Percentiles rank a stretch among this genome's conserved stretches.
Evolutionary conservation across 1,140 invertebrate genomes (phyloP).

Genomic region (Galleria mellonella): DNA sequence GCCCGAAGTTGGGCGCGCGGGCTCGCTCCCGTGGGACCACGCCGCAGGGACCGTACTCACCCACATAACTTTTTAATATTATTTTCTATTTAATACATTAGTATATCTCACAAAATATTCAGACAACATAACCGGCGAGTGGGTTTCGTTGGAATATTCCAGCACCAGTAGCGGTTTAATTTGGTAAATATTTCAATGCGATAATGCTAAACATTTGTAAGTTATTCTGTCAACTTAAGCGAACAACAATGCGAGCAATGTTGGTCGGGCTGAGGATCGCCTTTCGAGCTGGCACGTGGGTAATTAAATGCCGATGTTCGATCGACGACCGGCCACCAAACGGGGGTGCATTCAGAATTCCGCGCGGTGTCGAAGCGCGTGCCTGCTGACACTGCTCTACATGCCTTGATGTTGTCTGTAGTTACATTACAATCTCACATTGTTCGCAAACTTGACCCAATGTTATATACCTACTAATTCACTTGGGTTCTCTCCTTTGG

Average conservation of each 20-base stretch:
- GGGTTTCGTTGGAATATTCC: background rate
- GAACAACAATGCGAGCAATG: constrained; percentile 53
- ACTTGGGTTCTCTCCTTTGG: background rate
- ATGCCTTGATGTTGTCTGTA: background rate
- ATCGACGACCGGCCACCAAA: constrained; percentile 17
- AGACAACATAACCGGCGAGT: background rate
- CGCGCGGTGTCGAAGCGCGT: constrained; percentile 35
- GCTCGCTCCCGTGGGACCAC: constrained; percentile 51
- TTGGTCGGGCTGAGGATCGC: constrained; percentile 36
- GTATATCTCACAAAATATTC: background rate
- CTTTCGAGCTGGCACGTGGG: constrained; percentile 51
- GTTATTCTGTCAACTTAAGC: constrained; percentile 47
- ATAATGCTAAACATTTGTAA: constrained; percentile 31
- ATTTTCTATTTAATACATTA: constrained; percentile 10
- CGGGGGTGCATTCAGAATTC: constrained; percentile 52
- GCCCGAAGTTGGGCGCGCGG: constrained; percentile 69
- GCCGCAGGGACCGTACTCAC: constrained; percentile 52
- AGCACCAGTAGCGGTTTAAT: background rate
- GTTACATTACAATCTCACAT: constrained; percentile 38
- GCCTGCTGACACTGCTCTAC: constrained; percentile 23
- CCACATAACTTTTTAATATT: constrained; percentile 15
- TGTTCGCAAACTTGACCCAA: constrained; percentile 38
- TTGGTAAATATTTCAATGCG: background rate
- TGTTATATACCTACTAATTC: constrained; percentile 11
- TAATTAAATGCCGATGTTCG: constrained; percentile 68